Evolutionary conservation across 2,113 vertebrate species (phyloP).

Genomic region (Phalacrocorax aristotelis): DNA sequence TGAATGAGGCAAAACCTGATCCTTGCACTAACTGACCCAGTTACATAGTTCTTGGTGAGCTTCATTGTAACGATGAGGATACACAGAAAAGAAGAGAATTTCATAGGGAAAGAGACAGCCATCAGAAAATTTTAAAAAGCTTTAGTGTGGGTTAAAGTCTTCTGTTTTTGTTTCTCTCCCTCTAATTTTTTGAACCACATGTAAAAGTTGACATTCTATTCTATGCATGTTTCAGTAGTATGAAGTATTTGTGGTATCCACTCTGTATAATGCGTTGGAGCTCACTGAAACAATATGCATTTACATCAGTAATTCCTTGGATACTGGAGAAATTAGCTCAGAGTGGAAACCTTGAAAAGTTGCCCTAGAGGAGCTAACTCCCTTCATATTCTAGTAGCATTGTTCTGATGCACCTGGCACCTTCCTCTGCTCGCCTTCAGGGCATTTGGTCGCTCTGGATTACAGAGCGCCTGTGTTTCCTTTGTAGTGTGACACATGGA

Average conservation of each 20-base stretch:
- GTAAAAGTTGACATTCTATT: not conserved
- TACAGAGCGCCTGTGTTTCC: not conserved
- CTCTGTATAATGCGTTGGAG: accelerated
- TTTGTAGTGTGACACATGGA: not conserved
- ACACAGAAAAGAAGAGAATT: not conserved
- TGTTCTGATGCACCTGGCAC: not conserved
- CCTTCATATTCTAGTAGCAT: not conserved
- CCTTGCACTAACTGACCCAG: not conserved
- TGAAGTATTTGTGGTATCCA: accelerated
- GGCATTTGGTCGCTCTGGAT: not conserved
- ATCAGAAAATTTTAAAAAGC: not conserved
- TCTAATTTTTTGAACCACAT: not conserved
- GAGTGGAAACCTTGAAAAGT: not conserved
- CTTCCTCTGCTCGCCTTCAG: not conserved
- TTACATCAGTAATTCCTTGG: not conserved
- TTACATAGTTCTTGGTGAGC: not conserved
- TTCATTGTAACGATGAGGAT: not conserved
- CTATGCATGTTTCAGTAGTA: not conserved
- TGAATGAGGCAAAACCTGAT: not conserved
- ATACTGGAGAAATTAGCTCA: not conserved
- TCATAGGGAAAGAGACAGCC: not conserved
- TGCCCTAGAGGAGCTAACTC: not conserved
- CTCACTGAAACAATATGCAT: not conserved
- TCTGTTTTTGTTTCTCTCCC: not conserved
- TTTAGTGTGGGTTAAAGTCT: not conserved